phyloP scores from a whole-genome alignment of 2,797 vertebrate genomes.

The Synaphobranchus kaupii region DNA sequence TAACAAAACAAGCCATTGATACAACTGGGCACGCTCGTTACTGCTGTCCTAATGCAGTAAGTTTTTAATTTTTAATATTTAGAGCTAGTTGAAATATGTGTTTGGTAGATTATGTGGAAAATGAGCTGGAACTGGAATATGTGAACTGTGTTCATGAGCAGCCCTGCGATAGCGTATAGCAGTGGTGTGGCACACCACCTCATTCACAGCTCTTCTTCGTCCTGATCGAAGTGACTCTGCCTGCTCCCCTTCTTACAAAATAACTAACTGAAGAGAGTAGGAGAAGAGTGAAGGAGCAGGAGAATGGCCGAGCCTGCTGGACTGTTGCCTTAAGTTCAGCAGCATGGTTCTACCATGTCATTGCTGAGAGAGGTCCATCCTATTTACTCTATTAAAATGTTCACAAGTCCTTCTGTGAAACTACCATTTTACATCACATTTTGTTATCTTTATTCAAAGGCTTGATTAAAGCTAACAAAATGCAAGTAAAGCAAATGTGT shows the following conservation, averaged over 20 bases:
- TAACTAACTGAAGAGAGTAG: background rate
- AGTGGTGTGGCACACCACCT: background rate
- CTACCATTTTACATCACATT: background rate
- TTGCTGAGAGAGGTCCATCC: background rate
- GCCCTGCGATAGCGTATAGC: background rate
- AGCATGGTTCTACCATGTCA: background rate
- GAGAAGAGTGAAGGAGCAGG: background rate
- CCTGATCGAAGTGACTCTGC: background rate
- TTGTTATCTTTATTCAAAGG: conserved; percentile 60
- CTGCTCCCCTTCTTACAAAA: background rate
- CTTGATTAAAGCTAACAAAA: conserved; percentile 62
- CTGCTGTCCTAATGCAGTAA: conserved; percentile 25
- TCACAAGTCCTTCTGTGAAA: background rate
- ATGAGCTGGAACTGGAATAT: conserved; percentile 12
- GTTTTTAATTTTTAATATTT: conserved; percentile 25
- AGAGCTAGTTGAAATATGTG: background rate
- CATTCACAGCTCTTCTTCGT: too few relatives aligned
- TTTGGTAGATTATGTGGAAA: background rate
- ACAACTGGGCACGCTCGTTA: conserved; percentile 27
- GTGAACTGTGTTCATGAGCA: background rate
- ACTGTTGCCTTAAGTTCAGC: background rate
- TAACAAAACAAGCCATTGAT: conserved; percentile 35
- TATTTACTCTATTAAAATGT: background rate
- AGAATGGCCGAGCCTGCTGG: background rate
- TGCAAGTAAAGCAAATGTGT: conserved; percentile 57